Conservation (phyloP, 1,140 invertebrate genomes). For the Neotoxoptera formosana region DNA sequence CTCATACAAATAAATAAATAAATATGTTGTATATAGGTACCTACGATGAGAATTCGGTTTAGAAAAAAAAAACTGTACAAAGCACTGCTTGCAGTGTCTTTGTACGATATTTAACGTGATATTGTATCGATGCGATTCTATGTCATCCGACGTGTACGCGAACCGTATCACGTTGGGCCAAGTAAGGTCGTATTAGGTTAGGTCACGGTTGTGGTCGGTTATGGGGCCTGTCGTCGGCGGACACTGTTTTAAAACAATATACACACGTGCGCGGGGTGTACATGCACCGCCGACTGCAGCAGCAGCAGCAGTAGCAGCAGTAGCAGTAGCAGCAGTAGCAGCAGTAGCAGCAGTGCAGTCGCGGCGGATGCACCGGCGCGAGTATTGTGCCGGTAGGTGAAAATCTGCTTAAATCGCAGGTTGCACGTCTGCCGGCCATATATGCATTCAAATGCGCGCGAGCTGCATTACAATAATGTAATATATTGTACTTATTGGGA, state of each 20-base stretch:
- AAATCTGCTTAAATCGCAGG: slow-evolving; percentile 2
- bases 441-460: neutral
- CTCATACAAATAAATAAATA: too few species aligned
- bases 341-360: too few species aligned
- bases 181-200: neutral
- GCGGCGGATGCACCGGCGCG: neutral
- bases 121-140: neutral
- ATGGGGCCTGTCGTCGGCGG: neutral
- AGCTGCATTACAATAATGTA: neutral
- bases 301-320: too few species aligned
- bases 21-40: too few species aligned
- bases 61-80: neutral
- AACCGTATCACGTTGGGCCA: neutral
- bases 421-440: neutral
- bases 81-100: neutral
- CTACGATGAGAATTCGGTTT: neutral
- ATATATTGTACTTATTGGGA: neutral
- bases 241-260: neutral
- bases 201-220: neutral
- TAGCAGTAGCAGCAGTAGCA: too few species aligned
- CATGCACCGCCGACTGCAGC: neutral
- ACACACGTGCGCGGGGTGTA: neutral
- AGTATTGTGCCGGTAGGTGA: neutral
- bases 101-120: neutral
- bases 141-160: neutral